Evolutionary conservation across 2,113 vertebrate genomes (phyloP).

Genomic region (Archocentrus centrarchus): DNA sequence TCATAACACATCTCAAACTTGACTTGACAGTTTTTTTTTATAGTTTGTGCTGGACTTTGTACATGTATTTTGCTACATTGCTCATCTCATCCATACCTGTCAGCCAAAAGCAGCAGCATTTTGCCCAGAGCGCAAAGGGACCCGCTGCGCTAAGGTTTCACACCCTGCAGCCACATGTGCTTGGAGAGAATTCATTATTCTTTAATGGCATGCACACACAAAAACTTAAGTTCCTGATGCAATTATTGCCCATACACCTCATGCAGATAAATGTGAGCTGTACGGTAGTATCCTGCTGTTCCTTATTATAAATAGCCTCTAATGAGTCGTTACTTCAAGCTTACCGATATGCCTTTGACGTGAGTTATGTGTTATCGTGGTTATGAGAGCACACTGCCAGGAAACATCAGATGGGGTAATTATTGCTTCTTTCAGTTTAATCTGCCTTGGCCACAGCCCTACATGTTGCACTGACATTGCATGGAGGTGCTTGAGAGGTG

Average conservation of each 20-base stretch:
- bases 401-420: constrained; percentile 45
- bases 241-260: constrained; percentile 63
- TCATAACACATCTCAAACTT: not conserved
- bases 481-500: constrained; percentile 3
- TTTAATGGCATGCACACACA: constrained; percentile 26
- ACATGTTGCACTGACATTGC: constrained; percentile 42
- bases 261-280: constrained; percentile 55
- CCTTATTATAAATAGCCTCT: constrained; percentile 57
- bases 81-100: constrained; percentile 6
- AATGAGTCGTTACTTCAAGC: constrained; percentile 51
- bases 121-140: not conserved
- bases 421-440: constrained; percentile 37
- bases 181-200: constrained; percentile 18
- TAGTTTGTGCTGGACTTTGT: constrained; percentile 5
- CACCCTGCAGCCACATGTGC: constrained; percentile 6
- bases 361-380: constrained; percentile 47
- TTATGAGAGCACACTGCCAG: constrained; percentile 36
- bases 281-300: constrained; percentile 55
- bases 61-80: not conserved
- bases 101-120: constrained; percentile 3
- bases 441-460: constrained; percentile 13
- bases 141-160: constrained; percentile 45
- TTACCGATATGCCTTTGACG: constrained; percentile 47
- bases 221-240: constrained; percentile 61
- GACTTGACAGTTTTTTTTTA: not conserved